These are phyloP conservation scores for Erpobdella octoculata DNA, from an alignment of 2,888 invertebrate genomes.

Conservation along the genomic window DNA sequence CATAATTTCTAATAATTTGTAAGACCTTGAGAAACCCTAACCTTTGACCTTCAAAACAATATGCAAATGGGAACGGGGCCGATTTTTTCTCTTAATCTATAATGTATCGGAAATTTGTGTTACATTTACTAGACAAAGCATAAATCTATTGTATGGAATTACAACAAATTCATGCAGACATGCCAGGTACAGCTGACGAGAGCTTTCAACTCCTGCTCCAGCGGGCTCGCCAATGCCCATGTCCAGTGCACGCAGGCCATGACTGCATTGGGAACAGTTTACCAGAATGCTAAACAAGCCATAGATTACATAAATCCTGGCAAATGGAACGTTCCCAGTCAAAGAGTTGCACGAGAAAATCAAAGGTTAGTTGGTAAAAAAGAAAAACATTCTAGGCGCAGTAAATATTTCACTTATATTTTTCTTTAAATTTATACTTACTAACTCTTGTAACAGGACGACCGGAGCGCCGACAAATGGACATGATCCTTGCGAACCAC, in stretches of 20 bases:
- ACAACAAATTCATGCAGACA: not conserved
- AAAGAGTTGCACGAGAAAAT: not conserved
- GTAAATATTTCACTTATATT: too few species aligned
- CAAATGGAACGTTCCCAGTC: not conserved
- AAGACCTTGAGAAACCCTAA: too few species aligned
- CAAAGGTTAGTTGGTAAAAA: not conserved
- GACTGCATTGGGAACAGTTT: not conserved
- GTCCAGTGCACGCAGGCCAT: not conserved
- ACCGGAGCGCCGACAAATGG: not conserved
- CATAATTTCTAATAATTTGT: too few species aligned
- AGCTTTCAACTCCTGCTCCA: not conserved
- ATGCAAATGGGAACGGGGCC: too few species aligned
- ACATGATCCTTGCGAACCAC: not conserved
- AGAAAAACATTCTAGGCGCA: not conserved
- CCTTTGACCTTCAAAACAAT: too few species aligned
- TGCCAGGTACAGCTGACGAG: conserved; percentile 3
- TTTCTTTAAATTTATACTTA: too few species aligned
- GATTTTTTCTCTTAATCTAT: too few species aligned
- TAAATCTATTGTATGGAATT: too few species aligned
- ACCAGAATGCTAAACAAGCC: conserved; percentile 2
- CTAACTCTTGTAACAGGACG: not conserved
- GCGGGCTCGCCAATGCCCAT: not conserved
- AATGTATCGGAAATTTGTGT: too few species aligned
- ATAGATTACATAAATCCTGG: not conserved
- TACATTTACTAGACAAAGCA: too few species aligned